Evolutionary conservation across 1,140 invertebrate species (phyloP), one percentile per base, ranked within the genome.

Genomic region (Pantala flavescens): DNA sequence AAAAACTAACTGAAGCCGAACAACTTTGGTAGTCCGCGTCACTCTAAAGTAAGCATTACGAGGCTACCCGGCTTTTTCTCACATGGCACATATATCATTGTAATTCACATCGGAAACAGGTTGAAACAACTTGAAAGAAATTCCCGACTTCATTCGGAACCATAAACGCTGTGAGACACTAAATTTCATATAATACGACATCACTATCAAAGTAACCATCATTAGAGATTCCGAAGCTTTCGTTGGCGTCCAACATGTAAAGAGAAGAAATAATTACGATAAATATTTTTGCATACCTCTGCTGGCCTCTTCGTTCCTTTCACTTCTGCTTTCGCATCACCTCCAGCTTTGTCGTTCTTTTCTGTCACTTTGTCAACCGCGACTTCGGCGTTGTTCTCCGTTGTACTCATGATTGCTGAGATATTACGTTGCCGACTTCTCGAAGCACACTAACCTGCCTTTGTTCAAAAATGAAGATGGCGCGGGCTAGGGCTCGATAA

Each of bases 281-380:
- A 19, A 73, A 72, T 74, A 49, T 77, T 77, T 77, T 72, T 76
- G 89, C 90, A 91, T 85, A 93, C 92, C 88, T 93, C 92, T 79
- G 91, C 90, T 84, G 91, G 87, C 87, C 92, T 90, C 86, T 94
- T 93, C 82, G 90, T 91, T 82, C 91, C 91, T 86, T 93, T 93
- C 78, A 93, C 85, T 80, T 92, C 91, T 82, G 89, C 90, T 86
- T 93, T 93, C 70, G 88, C 87, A 82, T 92, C 90, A 71, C 80
- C 83, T 75, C 84, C 83, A 77, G 85, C 81, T 85, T 91, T 91
- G 82, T 91, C 90, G 83, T 89, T 91, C 78, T 80, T 80, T 81
- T 90, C 90, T 80, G 87, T 88, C 78, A 86, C 84, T 86, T 93
- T 93, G 83, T 92, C 91, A 75, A 92, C 89, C 77, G 89, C 90